phyloP scores from a whole-genome alignment of 1,140 invertebrate species.

The Adoxophyes honmai region DNA sequence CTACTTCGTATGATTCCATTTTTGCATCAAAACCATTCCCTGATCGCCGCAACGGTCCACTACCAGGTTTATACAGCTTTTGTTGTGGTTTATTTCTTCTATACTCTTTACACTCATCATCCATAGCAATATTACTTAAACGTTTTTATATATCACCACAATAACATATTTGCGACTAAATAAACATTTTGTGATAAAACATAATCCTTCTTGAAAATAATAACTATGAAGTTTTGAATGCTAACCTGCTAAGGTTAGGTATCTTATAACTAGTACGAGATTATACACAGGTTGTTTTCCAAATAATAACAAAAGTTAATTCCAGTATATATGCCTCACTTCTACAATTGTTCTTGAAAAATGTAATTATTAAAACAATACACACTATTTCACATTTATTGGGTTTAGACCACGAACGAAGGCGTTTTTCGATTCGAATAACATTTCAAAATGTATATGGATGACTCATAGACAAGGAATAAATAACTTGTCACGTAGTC shows the following conservation, averaged over 20 bases:
- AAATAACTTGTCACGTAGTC: too few relatives aligned
- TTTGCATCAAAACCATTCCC: slow-evolving; percentile 65
- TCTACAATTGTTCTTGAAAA: background rate
- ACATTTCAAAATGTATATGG: slow-evolving; percentile 6
- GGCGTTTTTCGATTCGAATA: slow-evolving; percentile 8
- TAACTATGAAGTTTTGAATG: slow-evolving; percentile 11
- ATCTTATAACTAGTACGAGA: background rate
- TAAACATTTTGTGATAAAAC: slow-evolving; percentile 13
- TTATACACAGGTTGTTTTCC: slow-evolving; percentile 1
- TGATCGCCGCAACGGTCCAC: slow-evolving; percentile 71
- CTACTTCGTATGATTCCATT: slow-evolving; percentile 60
- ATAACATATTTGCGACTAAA: slow-evolving; percentile 26
- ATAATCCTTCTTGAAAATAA: slow-evolving; percentile 10
- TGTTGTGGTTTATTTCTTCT: slow-evolving; percentile 75
- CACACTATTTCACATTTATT: slow-evolving; percentile 12
- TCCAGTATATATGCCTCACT: slow-evolving; percentile 3
- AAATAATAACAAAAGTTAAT: background rate
- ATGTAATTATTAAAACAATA: slow-evolving; percentile 10
- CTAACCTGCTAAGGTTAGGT: slow-evolving; percentile 48
- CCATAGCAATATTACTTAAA: slow-evolving; percentile 65
- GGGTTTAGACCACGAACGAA: slow-evolving; percentile 4
- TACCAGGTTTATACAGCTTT: slow-evolving; percentile 73
- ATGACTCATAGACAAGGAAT: background rate
- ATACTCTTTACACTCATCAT: slow-evolving; percentile 73
- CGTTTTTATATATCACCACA: slow-evolving; percentile 38